These are phyloP conservation scores for Philotrypesis tridentata DNA, from an alignment of 1,140 invertebrate species.

Conservation along the genomic window DNA sequence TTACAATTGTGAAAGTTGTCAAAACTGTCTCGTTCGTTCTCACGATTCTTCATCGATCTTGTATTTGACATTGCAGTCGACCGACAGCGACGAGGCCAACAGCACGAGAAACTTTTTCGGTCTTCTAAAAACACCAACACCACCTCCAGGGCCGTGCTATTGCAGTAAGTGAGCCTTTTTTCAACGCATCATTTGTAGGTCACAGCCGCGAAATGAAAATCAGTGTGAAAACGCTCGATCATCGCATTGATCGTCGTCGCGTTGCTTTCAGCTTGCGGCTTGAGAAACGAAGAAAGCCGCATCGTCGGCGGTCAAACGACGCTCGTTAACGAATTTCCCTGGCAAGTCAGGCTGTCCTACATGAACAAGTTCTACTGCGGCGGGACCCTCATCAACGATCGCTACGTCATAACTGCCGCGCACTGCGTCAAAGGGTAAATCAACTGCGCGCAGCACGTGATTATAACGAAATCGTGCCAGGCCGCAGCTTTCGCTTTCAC, in stretches of 20 bases:
- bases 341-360: constrained; percentile 87
- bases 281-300: constrained; percentile 83
- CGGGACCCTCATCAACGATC: constrained; percentile 86
- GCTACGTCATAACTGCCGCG: constrained; percentile 87
- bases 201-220: no score
- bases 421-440: constrained; percentile 87
- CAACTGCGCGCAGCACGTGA: no score
- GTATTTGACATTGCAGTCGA: not conserved
- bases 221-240: not conserved
- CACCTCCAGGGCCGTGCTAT: constrained; percentile 59
- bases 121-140: constrained; percentile 64
- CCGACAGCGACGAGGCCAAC: not conserved
- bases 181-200: no score
- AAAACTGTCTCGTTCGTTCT: no score
- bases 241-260: constrained; percentile 7
- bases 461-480: no score
- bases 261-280: constrained; percentile 80
- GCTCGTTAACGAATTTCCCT: constrained; percentile 85
- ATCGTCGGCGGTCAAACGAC: constrained; percentile 86
- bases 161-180: constrained; percentile 70
- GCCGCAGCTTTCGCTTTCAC: no score
- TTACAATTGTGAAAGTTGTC: no score
- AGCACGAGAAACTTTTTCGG: constrained; percentile 65
- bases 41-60: not conserved
- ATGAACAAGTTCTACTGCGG: constrained; percentile 91